Base-by-base conservation (phyloP, 2,888 invertebrate genomes). In the Pherbina coryleti region DNA sequence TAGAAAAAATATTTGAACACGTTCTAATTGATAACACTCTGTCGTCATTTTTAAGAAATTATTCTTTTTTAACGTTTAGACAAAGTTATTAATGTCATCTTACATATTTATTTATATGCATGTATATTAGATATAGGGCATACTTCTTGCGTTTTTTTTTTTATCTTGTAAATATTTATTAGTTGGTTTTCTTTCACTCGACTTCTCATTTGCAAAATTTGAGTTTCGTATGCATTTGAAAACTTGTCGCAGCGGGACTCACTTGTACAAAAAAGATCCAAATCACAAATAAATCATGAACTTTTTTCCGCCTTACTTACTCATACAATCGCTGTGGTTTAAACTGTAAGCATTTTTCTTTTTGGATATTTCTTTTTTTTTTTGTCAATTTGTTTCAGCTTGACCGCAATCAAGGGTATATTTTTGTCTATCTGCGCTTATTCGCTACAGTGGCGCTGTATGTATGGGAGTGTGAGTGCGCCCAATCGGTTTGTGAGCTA, bases 351-450 rank as follows among this genome's bases (percentile, higher is more conserved):
- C 74, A 64, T 66, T 73, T 60, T 60, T 72, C 55, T 19, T 55
- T 28, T 25, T 70, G 17, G 22, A 19, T 28, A 28, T 62, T 60
- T 73, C 51, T 66, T 53, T 66, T 49, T 74, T 75, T 75, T 75
- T 75, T 64, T 62, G 74, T 75, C 74, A 75, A 75, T 75, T 75
- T 75, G 66, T 75, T 75, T 62, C 64, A 66, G 66, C 74, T 75
- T 75, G 64, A 64, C 74, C 74, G 64, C 74, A 75, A 75, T 75
- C 74, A 75, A 66, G 74, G 31, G 66, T 75, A 66, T 66, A 75
- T 75, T 75, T 70, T 75, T 64, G 74, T 75, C 49, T 53, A 28
- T 75, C 53, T 53, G 53, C n/a, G 64, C 60, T 44, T n/a, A 3
- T 66, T 66, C 57, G 64, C 5, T 62, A 25, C 14, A 66, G 37